Percentiles rank a stretch among this genome's conserved stretches.
Evolutionary conservation across 2,888 invertebrate species (phyloP).

Genomic region (Drosophila hamatofila): DNA sequence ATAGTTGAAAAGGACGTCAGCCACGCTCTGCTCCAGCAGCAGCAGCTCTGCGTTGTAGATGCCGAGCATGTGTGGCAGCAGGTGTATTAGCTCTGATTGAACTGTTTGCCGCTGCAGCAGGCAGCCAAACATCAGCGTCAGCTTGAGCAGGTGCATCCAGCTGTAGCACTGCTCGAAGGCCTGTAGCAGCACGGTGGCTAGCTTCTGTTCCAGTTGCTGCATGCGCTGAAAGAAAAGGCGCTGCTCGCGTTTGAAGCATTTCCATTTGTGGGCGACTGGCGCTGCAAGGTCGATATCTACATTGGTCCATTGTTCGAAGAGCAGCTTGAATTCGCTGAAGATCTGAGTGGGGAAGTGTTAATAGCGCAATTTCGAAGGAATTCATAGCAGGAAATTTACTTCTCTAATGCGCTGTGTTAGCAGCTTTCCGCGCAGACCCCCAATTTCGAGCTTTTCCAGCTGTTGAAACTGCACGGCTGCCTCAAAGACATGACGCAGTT

Average conservation of each 20-base stretch:
- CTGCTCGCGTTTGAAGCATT: slow-evolving; percentile 87
- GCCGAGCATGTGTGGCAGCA: slow-evolving; percentile 86
- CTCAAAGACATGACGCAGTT: slow-evolving; percentile 90
- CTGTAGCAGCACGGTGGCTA: slow-evolving; percentile 87
- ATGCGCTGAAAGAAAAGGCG: slow-evolving; percentile 85
- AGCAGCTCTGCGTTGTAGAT: slow-evolving; percentile 84
- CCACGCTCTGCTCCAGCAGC: slow-evolving; percentile 74
- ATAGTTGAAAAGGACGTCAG: slow-evolving; percentile 68
- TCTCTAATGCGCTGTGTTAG: slow-evolving; percentile 80
- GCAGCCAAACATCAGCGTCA: slow-evolving; percentile 86
- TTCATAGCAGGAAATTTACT: slow-evolving; percentile 51
- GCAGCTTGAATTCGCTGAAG: slow-evolving; percentile 79
- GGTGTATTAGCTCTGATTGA: slow-evolving; percentile 86
- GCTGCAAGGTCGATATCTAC: slow-evolving; percentile 81
- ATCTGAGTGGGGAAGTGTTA: slow-evolving; percentile 59
- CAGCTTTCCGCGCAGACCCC: slow-evolving; percentile 84
- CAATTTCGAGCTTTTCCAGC: slow-evolving; percentile 94
- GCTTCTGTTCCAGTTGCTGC: slow-evolving; percentile 86
- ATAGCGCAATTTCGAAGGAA: no score
- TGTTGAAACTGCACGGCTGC: slow-evolving; percentile 93
- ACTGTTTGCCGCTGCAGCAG: slow-evolving; percentile 87
- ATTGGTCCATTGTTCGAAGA: slow-evolving; percentile 83
- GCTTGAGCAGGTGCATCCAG: slow-evolving; percentile 87
- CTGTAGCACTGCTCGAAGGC: slow-evolving; percentile 88
- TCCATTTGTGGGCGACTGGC: slow-evolving; percentile 64